Evolutionary conservation across 2,888 invertebrate genomes (phyloP), one percentile per base, ranked within the genome.

Genomic region (Sceliomorpha sp.): DNA sequence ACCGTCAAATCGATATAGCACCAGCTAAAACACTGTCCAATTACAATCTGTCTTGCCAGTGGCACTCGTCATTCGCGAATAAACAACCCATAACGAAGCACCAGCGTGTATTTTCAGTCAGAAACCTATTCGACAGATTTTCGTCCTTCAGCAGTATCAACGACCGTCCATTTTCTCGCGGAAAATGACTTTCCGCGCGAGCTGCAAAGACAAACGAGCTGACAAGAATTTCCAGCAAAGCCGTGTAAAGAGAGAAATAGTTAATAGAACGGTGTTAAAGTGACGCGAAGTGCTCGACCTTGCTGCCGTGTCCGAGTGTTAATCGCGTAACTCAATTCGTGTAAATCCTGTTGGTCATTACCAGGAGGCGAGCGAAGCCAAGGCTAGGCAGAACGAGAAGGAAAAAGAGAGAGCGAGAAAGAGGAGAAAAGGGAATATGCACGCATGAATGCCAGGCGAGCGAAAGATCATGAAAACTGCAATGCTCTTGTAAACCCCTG

Each of bases 281-380:
- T 60, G 60, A 60, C 44, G 60, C 14, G 12, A 27, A 27, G 42
- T 20, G 32, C 27, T 24, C 62, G 55, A 47, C 63, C 63, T 55
- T 62, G 45, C 39, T 39, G 12, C 39, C 42, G 42, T 34, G 55
- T 55, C 47, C 36, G 32, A 56, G 44, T 50, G 50, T 37, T 26
- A 42, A 44, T 15, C 56, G 26, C 31, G 50, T 56, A 50, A 56
- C 48, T 50, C 50, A 50, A 56, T 48, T 50, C 56, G 37, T 45
- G 56, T 50, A 56, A 64, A 17, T 51, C 27, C 56, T 45, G 14
- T 39, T 24, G 50, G 58, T 51, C 64, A 64, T 64, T 64, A 66
- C 45, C n/a, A n/a, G n/a, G n/a, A n/a, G n/a, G 15, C 34, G 40
- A 24, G 17, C 45, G n/a, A n/a, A n/a, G n/a, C n/a, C n/a, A n/a